Conservation (phyloP, 2,113 vertebrate species). For the Galbula dea region DNA sequence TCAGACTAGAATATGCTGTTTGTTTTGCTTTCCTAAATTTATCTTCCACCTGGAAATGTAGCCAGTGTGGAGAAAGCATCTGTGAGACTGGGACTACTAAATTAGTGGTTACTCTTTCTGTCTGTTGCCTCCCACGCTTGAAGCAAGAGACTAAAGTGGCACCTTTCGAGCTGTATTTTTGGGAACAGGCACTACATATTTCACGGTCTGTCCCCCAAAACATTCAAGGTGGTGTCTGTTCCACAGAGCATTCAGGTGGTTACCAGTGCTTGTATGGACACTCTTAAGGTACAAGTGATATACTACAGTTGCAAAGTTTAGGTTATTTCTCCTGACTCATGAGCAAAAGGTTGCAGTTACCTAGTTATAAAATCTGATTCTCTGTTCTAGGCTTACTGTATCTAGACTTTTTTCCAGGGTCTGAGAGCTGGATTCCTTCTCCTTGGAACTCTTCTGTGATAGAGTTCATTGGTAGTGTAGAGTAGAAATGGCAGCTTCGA, state of each 20-base stretch:
- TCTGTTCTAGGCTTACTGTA: not conserved
- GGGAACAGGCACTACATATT: not conserved
- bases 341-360: not conserved
- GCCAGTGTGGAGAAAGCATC: not conserved
- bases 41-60: not conserved
- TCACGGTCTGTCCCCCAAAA: not conserved
- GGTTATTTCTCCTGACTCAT: not conserved
- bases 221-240: not conserved
- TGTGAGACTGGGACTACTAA: not conserved
- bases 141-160: not conserved
- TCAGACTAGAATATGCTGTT: not conserved
- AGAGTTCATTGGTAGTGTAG: not conserved
- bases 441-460: not conserved
- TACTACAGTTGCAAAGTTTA: not conserved
- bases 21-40: not conserved
- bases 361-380: not conserved
- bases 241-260: not conserved
- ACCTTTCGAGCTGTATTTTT: not conserved
- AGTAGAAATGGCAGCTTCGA: not conserved
- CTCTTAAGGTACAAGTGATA: not conserved
- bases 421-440: not conserved
- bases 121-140: not conserved
- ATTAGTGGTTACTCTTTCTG: not conserved
- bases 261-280: rapidly evolving
- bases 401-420: not conserved